phyloP scores from a whole-genome alignment of 2,888 invertebrate species.

The Linyphia triangularis region DNA sequence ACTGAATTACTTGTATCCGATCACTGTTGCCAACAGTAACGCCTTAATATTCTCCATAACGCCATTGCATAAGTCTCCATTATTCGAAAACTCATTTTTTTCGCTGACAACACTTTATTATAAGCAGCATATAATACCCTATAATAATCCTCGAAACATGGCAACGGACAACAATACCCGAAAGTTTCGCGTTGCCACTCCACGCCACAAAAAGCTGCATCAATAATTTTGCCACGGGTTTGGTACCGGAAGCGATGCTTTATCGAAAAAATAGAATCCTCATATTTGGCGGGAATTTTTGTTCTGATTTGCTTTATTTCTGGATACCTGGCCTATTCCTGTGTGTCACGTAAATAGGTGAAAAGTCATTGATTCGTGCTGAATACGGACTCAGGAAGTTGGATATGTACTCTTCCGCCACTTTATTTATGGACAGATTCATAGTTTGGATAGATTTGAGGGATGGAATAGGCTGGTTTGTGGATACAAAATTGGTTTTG shows the following conservation, averaged over 20 bases:
- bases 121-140: not conserved
- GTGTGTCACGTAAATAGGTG: constrained; percentile 64
- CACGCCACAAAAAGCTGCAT: not conserved
- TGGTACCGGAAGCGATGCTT: not conserved
- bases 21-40: not conserved
- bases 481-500: not conserved
- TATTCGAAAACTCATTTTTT: not conserved
- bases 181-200: not conserved
- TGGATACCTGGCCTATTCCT: constrained; percentile 33
- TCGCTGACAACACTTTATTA: too few relatives aligned
- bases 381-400: constrained; percentile 46
- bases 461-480: not conserved
- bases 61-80: not conserved
- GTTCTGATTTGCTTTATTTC: constrained; percentile 19
- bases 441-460: not conserved
- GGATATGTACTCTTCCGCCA: constrained; percentile 27
- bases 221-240: too few relatives aligned
- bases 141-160: not conserved
- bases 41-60: not conserved
- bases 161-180: not conserved
- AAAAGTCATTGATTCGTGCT: constrained; percentile 59
- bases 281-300: not conserved
- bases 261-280: not conserved
- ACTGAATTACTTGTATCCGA: not conserved
- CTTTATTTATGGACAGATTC: constrained; percentile 6